phyloP scores from a whole-genome alignment of 2,888 invertebrate genomes.

The Trimorus sp. region DNA sequence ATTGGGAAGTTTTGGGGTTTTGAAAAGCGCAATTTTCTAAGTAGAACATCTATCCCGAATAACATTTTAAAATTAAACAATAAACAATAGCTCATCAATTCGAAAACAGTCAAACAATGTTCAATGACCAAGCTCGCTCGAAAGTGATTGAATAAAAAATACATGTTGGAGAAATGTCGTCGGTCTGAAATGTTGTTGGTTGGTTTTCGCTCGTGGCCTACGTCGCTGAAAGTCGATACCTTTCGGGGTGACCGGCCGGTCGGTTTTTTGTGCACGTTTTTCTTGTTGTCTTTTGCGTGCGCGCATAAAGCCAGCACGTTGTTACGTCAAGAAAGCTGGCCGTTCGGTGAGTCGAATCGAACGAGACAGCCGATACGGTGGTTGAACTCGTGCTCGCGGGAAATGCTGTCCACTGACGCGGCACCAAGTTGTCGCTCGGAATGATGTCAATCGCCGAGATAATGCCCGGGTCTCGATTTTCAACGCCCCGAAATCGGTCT shows the following conservation, averaged over 20 bases:
- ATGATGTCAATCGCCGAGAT: conserved; percentile 75
- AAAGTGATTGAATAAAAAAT: too few species aligned
- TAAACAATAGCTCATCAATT: too few species aligned
- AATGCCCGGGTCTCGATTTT: conserved; percentile 66
- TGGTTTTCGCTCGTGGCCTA: conserved; percentile 42
- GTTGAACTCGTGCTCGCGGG: conserved; percentile 69
- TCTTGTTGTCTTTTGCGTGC: conserved; percentile 48
- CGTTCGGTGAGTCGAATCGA: conserved; percentile 68
- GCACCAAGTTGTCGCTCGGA: conserved; percentile 77
- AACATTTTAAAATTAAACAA: too few species aligned
- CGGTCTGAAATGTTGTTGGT: too few species aligned
- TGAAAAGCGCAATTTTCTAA: too few species aligned
- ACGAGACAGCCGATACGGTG: conserved; percentile 77
- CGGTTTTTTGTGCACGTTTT: conserved; percentile 31
- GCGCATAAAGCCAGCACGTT: conserved; percentile 61
- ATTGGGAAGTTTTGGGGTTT: too few species aligned
- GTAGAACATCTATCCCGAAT: too few species aligned
- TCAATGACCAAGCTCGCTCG: too few species aligned
- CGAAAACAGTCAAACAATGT: too few species aligned
- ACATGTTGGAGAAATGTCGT: too few species aligned
- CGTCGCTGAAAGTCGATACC: conserved; percentile 64
- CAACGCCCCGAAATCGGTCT: conserved; percentile 29
- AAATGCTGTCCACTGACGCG: conserved; percentile 67
- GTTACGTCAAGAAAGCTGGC: conserved; percentile 62
- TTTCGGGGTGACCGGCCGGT: conserved; percentile 61